A percentile compares a stretch with the other conserved stretches of the same genome.
phyloP scores from a whole-genome alignment of 2,888 invertebrate species.

The Sphaerophoria rueppellii region DNA sequence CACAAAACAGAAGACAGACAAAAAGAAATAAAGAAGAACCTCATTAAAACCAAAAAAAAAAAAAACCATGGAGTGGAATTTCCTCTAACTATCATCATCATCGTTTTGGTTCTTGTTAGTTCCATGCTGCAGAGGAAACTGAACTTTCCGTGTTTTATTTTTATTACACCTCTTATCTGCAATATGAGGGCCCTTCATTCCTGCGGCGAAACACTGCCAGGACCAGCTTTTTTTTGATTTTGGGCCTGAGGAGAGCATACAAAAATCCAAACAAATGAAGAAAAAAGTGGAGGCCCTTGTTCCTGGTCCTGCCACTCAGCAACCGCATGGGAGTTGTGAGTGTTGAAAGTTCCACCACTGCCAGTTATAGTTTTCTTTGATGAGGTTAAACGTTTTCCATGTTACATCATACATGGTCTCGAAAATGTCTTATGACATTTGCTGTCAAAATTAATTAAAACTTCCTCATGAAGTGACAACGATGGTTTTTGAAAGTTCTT shows the following conservation, averaged over 20 bases:
- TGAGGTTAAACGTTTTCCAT: conserved; percentile 3
- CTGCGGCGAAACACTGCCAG: conserved; percentile 18
- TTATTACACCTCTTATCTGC: not conserved
- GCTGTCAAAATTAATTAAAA: conserved; percentile 68
- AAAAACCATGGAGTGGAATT: conserved; percentile 21
- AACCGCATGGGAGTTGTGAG: not conserved
- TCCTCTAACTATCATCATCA: not conserved
- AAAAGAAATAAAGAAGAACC: not conserved
- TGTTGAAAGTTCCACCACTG: not conserved
- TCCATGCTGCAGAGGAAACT: conserved; percentile 1
- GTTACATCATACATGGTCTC: not conserved
- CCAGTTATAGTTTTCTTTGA: conserved; percentile 4
- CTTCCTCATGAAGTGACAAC: conserved; percentile 27
- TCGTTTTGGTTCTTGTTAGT: not conserved
- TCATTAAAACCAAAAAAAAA: conserved; percentile 20
- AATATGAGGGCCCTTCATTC: not conserved
- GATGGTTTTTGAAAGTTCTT: conserved; percentile 36
- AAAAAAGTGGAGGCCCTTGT: not conserved
- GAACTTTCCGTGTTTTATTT: conserved; percentile 5
- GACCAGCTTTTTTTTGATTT: not conserved
- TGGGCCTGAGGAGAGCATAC: not conserved
- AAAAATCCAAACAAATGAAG: too few relatives aligned
- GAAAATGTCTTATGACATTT: conserved; percentile 13
- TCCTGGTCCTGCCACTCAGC: not conserved
- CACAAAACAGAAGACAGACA: not conserved